Conservation (phyloP, 2,888 invertebrate species). For the Yponomeuta cagnagella region DNA sequence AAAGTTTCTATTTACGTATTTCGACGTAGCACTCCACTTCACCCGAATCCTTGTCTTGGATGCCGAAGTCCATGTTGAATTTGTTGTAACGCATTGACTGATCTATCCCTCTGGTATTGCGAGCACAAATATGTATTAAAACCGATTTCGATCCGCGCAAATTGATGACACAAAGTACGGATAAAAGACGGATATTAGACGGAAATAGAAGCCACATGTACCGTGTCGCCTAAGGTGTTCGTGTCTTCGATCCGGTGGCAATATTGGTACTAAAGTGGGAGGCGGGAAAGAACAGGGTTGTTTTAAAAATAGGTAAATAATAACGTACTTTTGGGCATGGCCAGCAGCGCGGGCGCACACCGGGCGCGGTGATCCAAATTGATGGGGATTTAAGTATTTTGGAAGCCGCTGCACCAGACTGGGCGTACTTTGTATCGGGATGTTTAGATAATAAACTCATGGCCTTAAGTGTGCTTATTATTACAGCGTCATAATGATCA, state of each 20-base stretch:
- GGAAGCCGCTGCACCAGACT: constrained; percentile 38
- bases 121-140: neutral
- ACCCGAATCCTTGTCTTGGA: constrained; percentile 79
- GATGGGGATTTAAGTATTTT: constrained; percentile 46
- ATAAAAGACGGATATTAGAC: neutral
- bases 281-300: constrained; percentile 48
- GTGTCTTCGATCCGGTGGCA: constrained; percentile 62
- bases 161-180: neutral
- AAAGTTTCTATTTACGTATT: constrained; percentile 76
- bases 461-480: constrained; percentile 40
- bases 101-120: constrained; percentile 21
- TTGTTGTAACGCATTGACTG: constrained; percentile 44
- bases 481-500: constrained; percentile 18
- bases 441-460: constrained; percentile 56
- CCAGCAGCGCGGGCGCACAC: constrained; percentile 52
- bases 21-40: constrained; percentile 82
- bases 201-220: neutral
- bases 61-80: constrained; percentile 77
- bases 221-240: constrained; percentile 35
- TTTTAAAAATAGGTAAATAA: constrained; percentile 65
- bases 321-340: constrained; percentile 69
- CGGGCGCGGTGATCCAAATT: constrained; percentile 55
- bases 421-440: constrained; percentile 49
- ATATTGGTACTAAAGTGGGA: constrained; percentile 60
- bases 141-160: neutral